These are phyloP conservation scores for Gobio occitaniae DNA, from an alignment of 2,797 vertebrate genomes.

Conservation along the genomic window DNA sequence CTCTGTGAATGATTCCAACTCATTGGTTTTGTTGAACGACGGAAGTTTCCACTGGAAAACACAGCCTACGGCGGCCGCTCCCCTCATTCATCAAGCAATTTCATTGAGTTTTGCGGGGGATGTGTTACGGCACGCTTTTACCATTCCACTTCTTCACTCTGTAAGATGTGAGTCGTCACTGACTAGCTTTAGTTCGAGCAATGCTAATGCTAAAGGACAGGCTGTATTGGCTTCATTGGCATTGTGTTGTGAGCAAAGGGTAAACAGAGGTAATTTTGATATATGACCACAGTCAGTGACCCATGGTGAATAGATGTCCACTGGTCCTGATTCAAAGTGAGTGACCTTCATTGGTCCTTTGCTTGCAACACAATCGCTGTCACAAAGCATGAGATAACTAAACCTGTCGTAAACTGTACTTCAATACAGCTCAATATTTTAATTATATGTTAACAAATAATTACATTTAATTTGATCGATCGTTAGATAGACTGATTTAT, in stretches of 20 bases:
- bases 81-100: neutral
- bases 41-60: conserved; percentile 51
- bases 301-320: neutral
- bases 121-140: neutral
- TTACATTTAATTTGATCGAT: neutral
- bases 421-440: neutral
- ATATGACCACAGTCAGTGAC: neutral
- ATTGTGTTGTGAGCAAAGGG: neutral
- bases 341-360: neutral
- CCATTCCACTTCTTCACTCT: neutral
- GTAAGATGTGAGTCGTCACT: neutral
- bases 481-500: no score
- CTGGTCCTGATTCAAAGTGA: neutral
- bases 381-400: neutral
- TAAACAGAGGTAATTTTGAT: conserved; percentile 16
- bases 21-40: neutral
- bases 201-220: neutral
- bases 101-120: neutral
- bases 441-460: neutral
- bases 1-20: neutral
- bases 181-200: neutral
- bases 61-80: conserved; percentile 14
- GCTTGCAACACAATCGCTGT: neutral
- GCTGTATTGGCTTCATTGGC: neutral
- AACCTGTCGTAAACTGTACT: neutral